Percentiles rank a stretch among this genome's conserved stretches.
Evolutionary conservation across 1,140 invertebrate genomes (phyloP).

Genomic region (Calephelis nemesis): DNA sequence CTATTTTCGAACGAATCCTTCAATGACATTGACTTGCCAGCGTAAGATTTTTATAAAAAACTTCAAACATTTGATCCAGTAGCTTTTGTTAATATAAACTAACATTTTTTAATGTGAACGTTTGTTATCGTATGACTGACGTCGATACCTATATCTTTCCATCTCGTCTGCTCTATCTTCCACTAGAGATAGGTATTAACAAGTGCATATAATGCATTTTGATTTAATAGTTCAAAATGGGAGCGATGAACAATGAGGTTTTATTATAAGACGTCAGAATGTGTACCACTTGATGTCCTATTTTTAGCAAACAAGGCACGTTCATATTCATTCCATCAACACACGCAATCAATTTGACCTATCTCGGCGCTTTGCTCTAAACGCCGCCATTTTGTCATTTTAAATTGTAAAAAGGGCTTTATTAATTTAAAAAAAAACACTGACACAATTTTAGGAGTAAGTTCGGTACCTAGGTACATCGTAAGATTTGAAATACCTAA

Average conservation of each 20-base stretch:
- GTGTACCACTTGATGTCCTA: constrained; percentile 37
- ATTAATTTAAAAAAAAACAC: neutral
- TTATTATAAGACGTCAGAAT: constrained; percentile 33
- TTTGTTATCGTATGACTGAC: no score
- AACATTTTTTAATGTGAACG: no score
- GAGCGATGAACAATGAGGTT: constrained; percentile 25
- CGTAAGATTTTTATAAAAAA: no score
- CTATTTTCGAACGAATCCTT: no score
- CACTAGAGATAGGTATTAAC: neutral
- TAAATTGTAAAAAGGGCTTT: neutral
- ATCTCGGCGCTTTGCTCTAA: constrained; percentile 43
- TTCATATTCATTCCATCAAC: constrained; percentile 43
- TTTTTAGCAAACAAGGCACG: constrained; percentile 44
- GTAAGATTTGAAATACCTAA: no score
- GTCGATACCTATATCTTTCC: no score
- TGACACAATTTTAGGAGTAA: neutral
- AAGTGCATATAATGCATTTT: neutral
- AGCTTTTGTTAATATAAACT: no score
- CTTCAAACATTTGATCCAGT: no score
- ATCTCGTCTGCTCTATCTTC: no score
- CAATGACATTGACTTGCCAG: no score
- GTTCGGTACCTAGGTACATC: no score
- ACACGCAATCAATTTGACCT: constrained; percentile 69
- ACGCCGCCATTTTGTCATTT: neutral
- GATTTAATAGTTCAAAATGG: neutral